Conservation (phyloP, 2,113 vertebrate species). For the Ophiodon elongatus region DNA sequence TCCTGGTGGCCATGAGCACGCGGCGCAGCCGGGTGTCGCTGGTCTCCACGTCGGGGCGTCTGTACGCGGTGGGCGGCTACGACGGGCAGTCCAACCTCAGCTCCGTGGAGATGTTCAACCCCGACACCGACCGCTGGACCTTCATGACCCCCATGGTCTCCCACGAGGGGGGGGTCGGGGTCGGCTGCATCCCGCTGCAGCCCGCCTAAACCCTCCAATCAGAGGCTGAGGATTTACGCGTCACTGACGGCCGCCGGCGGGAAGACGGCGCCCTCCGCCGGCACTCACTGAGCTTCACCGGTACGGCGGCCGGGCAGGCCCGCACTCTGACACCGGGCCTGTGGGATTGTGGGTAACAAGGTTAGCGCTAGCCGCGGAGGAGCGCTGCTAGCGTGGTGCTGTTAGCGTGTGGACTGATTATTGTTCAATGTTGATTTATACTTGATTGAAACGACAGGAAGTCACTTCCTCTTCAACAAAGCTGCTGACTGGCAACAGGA, state of each 20-base stretch:
- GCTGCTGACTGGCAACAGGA: background rate
- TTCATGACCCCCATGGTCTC: constrained; percentile 95
- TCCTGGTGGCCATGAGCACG: constrained; percentile 92
- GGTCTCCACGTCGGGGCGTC: constrained; percentile 89
- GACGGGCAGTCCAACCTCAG: constrained; percentile 97
- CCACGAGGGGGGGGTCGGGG: constrained; percentile 95
- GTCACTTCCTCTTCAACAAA: constrained; percentile 47
- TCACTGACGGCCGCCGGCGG: background rate
- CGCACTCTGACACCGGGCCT: constrained; percentile 31
- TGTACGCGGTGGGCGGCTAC: constrained; percentile 95
- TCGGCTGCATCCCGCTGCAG: constrained; percentile 93
- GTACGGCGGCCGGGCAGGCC: constrained; percentile 30
- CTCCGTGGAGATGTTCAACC: constrained; percentile 93
- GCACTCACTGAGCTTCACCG: constrained; percentile 20
- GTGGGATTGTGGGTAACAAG: constrained; percentile 61
- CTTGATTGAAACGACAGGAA: constrained; percentile 50
- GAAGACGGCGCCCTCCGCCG: background rate
- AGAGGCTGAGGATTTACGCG: background rate
- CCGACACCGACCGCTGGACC: constrained; percentile 90
- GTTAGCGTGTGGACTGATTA: constrained; percentile 23
- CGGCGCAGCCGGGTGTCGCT: constrained; percentile 94
- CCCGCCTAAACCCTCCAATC: constrained; percentile 80
- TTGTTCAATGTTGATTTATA: constrained; percentile 33
- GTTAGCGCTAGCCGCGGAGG: constrained; percentile 14
- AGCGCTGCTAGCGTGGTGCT: constrained; percentile 54